Conservation (phyloP, 2,113 vertebrate species). For the Urocynchramus pylzowi region DNA sequence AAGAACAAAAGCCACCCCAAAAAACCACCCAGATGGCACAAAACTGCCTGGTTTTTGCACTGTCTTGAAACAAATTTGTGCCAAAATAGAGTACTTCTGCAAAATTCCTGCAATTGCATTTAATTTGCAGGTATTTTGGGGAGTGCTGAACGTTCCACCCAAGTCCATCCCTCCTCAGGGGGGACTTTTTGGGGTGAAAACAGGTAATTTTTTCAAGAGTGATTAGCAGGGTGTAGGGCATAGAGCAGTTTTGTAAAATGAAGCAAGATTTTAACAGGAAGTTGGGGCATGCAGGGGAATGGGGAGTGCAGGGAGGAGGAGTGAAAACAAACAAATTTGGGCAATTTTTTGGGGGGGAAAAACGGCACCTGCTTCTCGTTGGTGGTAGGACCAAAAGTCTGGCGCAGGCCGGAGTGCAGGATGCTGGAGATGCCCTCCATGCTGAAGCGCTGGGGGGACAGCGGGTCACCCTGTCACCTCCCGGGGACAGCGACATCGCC, state of each 20-base stretch:
- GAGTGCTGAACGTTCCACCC: background rate
- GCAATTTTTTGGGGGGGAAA: fast-evolving
- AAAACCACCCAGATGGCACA: background rate
- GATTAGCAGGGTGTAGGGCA: too few relatives aligned
- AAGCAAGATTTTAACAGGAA: background rate
- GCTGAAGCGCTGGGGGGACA: constrained; percentile 87
- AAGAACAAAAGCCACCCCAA: background rate
- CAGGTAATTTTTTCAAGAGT: background rate
- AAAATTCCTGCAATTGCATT: too few relatives aligned
- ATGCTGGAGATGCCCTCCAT: constrained; percentile 98
- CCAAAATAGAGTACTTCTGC: background rate
- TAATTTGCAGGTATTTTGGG: background rate
- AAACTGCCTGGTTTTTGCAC: background rate
- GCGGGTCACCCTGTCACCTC: background rate
- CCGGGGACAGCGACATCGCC: fast-evolving
- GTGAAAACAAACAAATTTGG: background rate
- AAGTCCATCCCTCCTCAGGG: background rate
- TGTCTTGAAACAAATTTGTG: background rate
- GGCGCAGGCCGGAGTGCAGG: constrained; percentile 92
- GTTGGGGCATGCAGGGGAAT: background rate
- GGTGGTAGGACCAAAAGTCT: constrained; percentile 90
- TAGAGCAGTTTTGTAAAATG: fast-evolving
- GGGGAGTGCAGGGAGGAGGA: background rate
- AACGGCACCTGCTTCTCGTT: constrained; percentile 87
- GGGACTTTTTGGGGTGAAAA: background rate